Base-by-base conservation (phyloP, 1,140 invertebrate genomes). In the Euglossa dilemma region DNA sequence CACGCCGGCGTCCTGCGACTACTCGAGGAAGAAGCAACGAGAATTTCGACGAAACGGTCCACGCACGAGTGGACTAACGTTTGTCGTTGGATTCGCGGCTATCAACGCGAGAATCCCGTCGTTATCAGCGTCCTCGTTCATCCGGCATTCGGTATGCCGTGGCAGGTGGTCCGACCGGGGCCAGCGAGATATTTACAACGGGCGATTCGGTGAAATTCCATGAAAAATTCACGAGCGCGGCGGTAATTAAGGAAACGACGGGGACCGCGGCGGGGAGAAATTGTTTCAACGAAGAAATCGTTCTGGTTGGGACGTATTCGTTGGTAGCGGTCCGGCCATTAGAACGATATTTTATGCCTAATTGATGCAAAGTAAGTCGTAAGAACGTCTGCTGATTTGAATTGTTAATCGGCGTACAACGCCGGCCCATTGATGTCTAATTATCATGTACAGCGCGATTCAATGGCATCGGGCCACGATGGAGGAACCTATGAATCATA, bases 281-380 rank as follows among this genome's bases (percentile, higher is more conserved):
- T 57, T 36, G 20, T 56, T 67, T 8, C 23, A 52, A 7, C 28
- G 36, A n/a, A 23, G 16, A 45, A 56, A 50, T 61, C 12, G 36
- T 66, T 52, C 57, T 67, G 45, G n/a, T 76, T 67, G 61, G 50
- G 56, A 81, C 18, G 25, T 75, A n/a, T 16, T 16, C 20, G 6
- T 36, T 6, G 12, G 47, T 28, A 67, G 45, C 71, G 56, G 47
- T 28, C 80, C 74, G 66, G 9, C 56, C 54, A 54, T 83, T 78
- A 47, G 74, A 78, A 61, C 74, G 63, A 84, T 74, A 80, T 69
- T 67, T 84, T 74, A 84, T 84, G 70, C 70, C 70, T 84, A 84
- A 84, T 84, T 80, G 83, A 84, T 84, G 83, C 77, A 80, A 80
- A 84, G 67, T 80, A 64, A 74, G 77, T 36, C 71, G 77, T 80